Base-by-base conservation (phyloP, 1,140 invertebrate genomes). In the Pseudoatta argentina region DNA sequence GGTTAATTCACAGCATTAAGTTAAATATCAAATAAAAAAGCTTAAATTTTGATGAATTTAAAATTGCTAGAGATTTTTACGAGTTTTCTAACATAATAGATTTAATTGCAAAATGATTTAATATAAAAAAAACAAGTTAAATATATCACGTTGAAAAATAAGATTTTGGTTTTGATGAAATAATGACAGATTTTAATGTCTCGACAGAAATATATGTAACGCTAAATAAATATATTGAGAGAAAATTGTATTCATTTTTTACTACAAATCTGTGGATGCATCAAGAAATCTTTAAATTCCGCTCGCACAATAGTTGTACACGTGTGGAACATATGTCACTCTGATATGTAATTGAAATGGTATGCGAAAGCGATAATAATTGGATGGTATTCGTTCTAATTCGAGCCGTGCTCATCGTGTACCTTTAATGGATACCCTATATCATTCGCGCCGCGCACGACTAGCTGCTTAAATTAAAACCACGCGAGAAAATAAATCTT, bases 401-500 rank as follows among this genome's bases (percentile, higher is more conserved):
- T 83, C 69, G 39, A 83, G 55, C 14, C 55, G 53, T 24, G 79
- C 79, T 61, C 69, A 12, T 82, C 67, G 69, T 75, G 69, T 57
- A 75, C 79, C 18, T 87, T 87, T 87, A 87, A 87, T 87, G 66
- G 78, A 66, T 67, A 85, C 39, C 30, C 86, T 86, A 87, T 67
- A 83, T 87, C 72, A 83, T 66, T 18, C 59, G 63, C 57, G 59
- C 30, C 21, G 48, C 51, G 24, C 51, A 34, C 67, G 61, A 55
- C 69, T 64, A 59, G 69, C 34, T 76, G 86, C 24, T 87, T 76
- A 87, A 87, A 87, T 87, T 87, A 81, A 83, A 87, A 75, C 71
- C 86, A 66, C 66, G 63, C 44, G 86, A 66, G 86, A 67, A 85
- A 87, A 87, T 87, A 87, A 87, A 87, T 87, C 86, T 87, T 10